Percentiles rank a stretch among this genome's conserved stretches.
Evolutionary conservation across 2,888 invertebrate genomes (phyloP).

Genomic region (Aspidapion aeneum): DNA sequence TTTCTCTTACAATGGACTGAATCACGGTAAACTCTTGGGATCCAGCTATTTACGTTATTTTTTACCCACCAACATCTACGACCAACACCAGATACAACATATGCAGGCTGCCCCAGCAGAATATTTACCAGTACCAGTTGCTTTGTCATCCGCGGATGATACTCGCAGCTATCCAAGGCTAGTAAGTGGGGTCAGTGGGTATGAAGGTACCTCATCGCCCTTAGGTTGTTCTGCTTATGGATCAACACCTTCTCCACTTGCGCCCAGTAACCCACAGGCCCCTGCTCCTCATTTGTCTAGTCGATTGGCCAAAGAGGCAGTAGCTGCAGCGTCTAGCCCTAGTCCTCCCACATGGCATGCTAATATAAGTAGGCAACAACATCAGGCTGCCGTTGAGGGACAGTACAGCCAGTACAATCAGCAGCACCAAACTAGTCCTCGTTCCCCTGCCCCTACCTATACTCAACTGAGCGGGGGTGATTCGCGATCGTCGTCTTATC

Average conservation of each 20-base stretch:
- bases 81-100: constrained; percentile 53
- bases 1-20: too few relatives aligned
- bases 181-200: constrained; percentile 62
- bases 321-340: too few relatives aligned
- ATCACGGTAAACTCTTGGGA: too few relatives aligned
- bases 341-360: background rate
- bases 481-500: constrained; percentile 36
- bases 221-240: constrained; percentile 54
- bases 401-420: constrained; percentile 57
- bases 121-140: constrained; percentile 36
- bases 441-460: constrained; percentile 83
- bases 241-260: constrained; percentile 50
- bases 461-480: constrained; percentile 71
- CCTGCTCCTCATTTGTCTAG: too few relatives aligned
- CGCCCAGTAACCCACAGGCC: background rate
- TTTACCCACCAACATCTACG: constrained; percentile 51
- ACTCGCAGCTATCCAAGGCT: constrained; percentile 29
- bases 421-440: constrained; percentile 76
- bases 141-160: constrained; percentile 35
- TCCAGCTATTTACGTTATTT: too few relatives aligned
- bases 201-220: constrained; percentile 75
- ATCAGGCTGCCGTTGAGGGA: constrained; percentile 38
- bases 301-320: background rate
- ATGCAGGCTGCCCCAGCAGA: constrained; percentile 47
- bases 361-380: too few relatives aligned